phyloP scores from a whole-genome alignment of 1,140 invertebrate species.

The Stegodyphus dumicola region DNA sequence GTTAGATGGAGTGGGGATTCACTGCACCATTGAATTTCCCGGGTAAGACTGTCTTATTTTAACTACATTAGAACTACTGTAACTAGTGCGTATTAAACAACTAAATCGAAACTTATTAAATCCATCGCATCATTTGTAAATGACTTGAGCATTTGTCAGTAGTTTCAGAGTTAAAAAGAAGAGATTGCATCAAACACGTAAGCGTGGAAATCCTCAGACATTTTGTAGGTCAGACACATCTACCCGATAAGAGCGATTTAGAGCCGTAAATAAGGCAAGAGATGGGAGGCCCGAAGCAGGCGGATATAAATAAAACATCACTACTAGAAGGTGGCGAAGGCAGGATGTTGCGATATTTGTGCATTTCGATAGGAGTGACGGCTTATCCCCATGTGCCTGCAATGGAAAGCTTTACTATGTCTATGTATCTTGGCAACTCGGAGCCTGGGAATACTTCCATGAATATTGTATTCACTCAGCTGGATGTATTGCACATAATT shows the following conservation, averaged over 20 bases:
- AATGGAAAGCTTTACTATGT: neutral
- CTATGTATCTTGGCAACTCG: neutral
- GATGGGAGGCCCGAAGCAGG: neutral
- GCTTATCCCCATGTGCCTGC: neutral
- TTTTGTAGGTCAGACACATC: conserved; percentile 35
- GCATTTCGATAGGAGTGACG: conserved; percentile 43
- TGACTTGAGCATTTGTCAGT: conserved; percentile 38
- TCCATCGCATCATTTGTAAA: neutral
- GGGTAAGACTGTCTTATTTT: neutral
- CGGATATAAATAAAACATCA: conserved; percentile 53
- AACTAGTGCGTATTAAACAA: neutral
- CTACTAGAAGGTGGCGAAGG: too few relatives aligned
- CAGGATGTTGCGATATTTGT: conserved; percentile 36
- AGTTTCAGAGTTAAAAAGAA: neutral
- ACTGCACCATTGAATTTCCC: neutral
- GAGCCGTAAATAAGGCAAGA: conserved; percentile 27
- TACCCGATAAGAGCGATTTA: conserved; percentile 30
- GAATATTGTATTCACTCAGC: neutral
- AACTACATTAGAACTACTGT: neutral
- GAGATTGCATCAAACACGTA: neutral
- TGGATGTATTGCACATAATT: neutral
- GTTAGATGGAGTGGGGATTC: neutral
- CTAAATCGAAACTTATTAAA: neutral
- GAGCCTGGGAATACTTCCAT: neutral
- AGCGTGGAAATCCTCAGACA: neutral